Evolutionary conservation across 2,888 invertebrate genomes (phyloP).

Genomic region (Metacarcinus magister): DNA sequence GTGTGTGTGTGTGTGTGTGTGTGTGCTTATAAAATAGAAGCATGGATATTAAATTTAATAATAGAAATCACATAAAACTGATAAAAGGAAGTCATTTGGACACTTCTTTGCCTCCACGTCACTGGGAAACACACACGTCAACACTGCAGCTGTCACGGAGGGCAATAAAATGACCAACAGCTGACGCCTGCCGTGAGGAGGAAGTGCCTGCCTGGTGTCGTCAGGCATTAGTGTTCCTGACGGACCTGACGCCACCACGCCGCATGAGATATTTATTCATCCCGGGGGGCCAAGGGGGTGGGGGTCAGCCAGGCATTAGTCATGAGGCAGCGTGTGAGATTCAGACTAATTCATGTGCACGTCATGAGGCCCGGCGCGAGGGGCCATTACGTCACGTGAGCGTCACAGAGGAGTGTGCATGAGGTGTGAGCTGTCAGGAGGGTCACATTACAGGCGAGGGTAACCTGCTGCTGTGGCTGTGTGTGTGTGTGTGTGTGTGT

Average conservation of each 20-base stretch:
- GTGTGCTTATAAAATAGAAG: too few species aligned
- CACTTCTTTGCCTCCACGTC: background rate
- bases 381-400: constrained; percentile 29
- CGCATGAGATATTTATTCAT: constrained; percentile 10
- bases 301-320: constrained; percentile 20
- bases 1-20: background rate
- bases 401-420: background rate
- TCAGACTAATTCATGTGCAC: constrained; percentile 21
- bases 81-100: background rate
- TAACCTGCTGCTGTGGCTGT: background rate
- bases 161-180: background rate
- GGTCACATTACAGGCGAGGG: background rate
- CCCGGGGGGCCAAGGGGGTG: background rate
- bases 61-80: background rate
- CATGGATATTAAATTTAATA: background rate
- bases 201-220: background rate
- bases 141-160: background rate
- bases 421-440: background rate
- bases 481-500: constrained; percentile 46
- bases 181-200: background rate
- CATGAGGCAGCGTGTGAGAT: constrained; percentile 4
- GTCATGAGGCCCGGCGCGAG: background rate
- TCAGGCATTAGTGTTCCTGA: background rate
- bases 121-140: constrained; percentile 15
- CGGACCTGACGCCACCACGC: background rate